These are phyloP conservation scores for Noctua janthe DNA, from an alignment of 2,888 invertebrate genomes.

Conservation along the genomic window DNA sequence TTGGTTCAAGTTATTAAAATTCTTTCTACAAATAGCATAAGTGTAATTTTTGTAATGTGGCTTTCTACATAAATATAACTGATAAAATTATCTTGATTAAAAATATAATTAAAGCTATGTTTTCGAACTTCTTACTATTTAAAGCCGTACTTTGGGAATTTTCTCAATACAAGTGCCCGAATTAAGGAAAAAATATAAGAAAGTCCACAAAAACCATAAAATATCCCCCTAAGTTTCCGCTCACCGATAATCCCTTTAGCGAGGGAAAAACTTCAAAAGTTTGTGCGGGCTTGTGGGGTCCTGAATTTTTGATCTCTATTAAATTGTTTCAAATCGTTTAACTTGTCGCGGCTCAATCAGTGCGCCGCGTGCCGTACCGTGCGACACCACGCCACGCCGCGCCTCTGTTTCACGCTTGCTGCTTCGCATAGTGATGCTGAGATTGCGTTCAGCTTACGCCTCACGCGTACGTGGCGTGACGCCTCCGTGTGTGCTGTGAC, in stretches of 20 bases:
- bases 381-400: constrained; percentile 50
- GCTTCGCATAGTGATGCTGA: constrained; percentile 80
- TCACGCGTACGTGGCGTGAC: constrained; percentile 55
- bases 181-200: constrained; percentile 79
- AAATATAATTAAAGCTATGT: background rate
- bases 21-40: background rate
- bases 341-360: constrained; percentile 91
- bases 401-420: constrained; percentile 79
- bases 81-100: background rate
- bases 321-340: constrained; percentile 91
- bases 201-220: constrained; percentile 86
- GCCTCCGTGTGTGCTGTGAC: constrained; percentile 42
- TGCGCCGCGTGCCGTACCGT: constrained; percentile 76
- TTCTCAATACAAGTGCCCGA: constrained; percentile 56
- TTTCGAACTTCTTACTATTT: background rate
- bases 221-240: constrained; percentile 86
- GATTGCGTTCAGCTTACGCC: constrained; percentile 65
- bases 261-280: constrained; percentile 91
- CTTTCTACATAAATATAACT: background rate
- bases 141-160: constrained; percentile 8
- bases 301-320: constrained; percentile 90
- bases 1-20: background rate
- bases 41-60: background rate
- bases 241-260: constrained; percentile 89
- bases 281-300: constrained; percentile 88